Conservation (phyloP, 2,113 vertebrate species). For the Paraplagusia blochii region DNA sequence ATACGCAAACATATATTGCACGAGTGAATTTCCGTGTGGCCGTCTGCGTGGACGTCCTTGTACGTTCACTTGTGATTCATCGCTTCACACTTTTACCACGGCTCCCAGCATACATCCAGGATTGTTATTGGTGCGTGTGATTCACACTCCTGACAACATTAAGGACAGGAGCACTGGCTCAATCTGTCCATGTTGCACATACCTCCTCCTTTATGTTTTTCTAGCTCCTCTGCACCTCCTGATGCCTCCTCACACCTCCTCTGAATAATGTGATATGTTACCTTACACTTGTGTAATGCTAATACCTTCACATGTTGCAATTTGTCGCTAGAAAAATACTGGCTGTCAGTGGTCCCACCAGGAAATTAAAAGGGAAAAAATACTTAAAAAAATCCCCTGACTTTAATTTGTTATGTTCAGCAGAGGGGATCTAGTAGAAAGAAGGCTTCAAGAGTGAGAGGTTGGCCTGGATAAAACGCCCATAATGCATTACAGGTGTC, state of each 20-base stretch:
- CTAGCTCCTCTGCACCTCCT: conserved; percentile 39
- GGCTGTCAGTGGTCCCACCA: background rate
- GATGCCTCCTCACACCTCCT: conserved; percentile 57
- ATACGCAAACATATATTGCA: background rate
- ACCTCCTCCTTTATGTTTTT: conserved; percentile 40
- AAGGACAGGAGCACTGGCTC: conserved; percentile 31
- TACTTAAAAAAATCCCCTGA: background rate
- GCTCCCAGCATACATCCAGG: background rate
- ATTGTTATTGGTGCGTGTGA: background rate
- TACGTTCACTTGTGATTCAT: conserved; percentile 21
- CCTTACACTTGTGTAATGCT: conserved; percentile 29
- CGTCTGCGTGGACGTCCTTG: conserved; percentile 16
- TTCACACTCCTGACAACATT: conserved; percentile 44
- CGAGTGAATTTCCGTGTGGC: background rate
- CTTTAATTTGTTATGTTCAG: conserved; percentile 16
- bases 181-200: conserved; percentile 52
- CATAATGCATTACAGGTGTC: conserved; percentile 34
- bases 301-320: background rate
- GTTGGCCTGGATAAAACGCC: conserved; percentile 31
- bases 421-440: conserved; percentile 4
- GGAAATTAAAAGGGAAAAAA: background rate
- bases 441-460: conserved; percentile 10
- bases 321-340: background rate
- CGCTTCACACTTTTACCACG: conserved; percentile 48
- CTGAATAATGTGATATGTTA: conserved; percentile 39